Percentiles rank a stretch among this genome's conserved stretches.
Evolutionary conservation across 2,797 vertebrate genomes (phyloP).

Genomic region (Gorsachius magnificus): DNA sequence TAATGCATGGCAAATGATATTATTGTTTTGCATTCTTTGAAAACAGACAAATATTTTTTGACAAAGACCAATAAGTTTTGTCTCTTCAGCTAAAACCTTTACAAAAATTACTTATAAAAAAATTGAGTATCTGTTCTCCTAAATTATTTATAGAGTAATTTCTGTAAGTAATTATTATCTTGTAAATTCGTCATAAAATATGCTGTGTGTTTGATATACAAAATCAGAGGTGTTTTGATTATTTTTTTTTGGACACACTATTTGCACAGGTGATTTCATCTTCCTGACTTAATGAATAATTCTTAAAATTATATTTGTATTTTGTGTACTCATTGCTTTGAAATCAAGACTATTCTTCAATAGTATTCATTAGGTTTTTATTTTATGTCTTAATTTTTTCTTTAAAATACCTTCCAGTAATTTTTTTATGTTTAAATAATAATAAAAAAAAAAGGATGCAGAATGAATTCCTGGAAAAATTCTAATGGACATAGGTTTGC

Average conservation of each 20-base stretch:
- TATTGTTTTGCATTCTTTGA: neutral
- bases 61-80: neutral
- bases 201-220: neutral
- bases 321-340: neutral
- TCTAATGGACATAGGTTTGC: neutral
- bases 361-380: neutral
- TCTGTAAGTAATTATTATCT: neutral
- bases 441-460: accelerated
- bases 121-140: neutral
- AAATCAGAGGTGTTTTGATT: neutral
- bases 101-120: neutral
- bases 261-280: neutral
- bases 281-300: neutral
- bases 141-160: neutral
- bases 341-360: neutral
- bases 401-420: neutral
- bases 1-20: accelerated
- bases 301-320: neutral
- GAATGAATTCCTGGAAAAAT: neutral
- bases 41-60: neutral
- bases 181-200: neutral
- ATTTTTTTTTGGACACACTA: neutral
- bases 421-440: neutral
- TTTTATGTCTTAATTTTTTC: neutral
- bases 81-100: neutral